These are phyloP conservation scores for Dasyurus viverrinus DNA, from an alignment of 2,113 vertebrate genomes.

Conservation along the genomic window DNA sequence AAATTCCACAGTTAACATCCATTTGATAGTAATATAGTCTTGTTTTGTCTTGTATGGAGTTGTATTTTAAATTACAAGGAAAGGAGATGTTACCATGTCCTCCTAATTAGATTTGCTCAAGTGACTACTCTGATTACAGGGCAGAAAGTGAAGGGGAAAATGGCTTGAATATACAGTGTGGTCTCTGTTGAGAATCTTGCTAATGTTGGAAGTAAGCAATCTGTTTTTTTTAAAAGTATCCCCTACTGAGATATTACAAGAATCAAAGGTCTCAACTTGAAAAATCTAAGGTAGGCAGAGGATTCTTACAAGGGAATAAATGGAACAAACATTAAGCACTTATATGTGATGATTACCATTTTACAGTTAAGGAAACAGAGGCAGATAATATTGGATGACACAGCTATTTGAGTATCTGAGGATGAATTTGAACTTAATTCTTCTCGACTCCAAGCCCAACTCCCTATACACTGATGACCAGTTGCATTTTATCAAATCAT, in stretches of 20 bases:
- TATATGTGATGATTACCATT: background rate
- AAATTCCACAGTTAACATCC: slow-evolving; percentile 25
- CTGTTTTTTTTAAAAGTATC: background rate
- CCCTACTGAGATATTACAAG: background rate
- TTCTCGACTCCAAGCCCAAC: background rate
- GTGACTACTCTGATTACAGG: background rate
- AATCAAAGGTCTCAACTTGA: background rate
- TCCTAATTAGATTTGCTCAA: background rate
- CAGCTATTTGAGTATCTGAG: background rate
- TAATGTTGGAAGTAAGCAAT: background rate
- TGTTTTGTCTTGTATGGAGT: background rate
- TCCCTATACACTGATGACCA: background rate
- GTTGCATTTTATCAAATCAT: background rate
- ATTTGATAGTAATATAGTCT: slow-evolving; percentile 35
- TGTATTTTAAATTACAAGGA: background rate
- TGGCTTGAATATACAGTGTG: background rate
- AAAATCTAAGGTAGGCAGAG: background rate
- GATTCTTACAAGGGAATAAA: background rate
- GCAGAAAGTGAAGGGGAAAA: background rate
- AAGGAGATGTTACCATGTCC: background rate
- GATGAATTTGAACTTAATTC: background rate
- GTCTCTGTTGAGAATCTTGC: background rate
- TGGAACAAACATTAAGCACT: background rate
- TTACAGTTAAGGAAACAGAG: background rate
- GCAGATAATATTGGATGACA: background rate